phyloP scores from a whole-genome alignment of 1,140 invertebrate species.

The Drosophila lacteicornis region DNA sequence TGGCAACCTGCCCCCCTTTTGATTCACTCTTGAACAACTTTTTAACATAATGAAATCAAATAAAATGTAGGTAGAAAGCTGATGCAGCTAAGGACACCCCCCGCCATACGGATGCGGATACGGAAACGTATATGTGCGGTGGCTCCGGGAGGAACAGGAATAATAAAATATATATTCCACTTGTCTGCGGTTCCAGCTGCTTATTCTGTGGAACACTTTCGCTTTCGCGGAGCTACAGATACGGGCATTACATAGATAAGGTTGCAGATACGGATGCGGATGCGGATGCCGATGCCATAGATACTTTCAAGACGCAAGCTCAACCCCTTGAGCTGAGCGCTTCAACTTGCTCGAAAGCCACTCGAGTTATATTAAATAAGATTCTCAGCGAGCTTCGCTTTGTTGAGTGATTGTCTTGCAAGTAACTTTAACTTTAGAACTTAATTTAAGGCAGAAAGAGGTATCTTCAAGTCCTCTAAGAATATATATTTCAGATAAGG shows the following conservation, averaged over 20 bases:
- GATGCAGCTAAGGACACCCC: slow-evolving; percentile 51
- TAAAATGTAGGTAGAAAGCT: slow-evolving; percentile 79
- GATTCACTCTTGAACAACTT: slow-evolving; percentile 82
- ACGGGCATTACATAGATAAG: slow-evolving; percentile 6
- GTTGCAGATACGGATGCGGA: not conserved
- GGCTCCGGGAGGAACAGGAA: slow-evolving; percentile 7
- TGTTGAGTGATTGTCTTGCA: too few relatives aligned
- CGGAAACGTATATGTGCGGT: not conserved
- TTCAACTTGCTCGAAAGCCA: not conserved
- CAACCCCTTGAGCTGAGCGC: slow-evolving; percentile 5
- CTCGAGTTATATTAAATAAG: not conserved
- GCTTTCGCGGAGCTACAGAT: slow-evolving; percentile 32
- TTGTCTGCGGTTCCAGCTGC: slow-evolving; percentile 59
- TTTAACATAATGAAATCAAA: slow-evolving; percentile 84
- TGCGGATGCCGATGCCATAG: slow-evolving; percentile 1
- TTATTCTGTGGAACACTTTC: slow-evolving; percentile 66
- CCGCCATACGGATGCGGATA: not conserved
- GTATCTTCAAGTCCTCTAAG: too few relatives aligned
- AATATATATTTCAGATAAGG: too few relatives aligned
- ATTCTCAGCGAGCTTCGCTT: too few relatives aligned
- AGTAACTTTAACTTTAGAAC: too few relatives aligned
- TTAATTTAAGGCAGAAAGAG: too few relatives aligned
- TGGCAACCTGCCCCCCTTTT: not conserved
- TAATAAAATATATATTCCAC: slow-evolving; percentile 70
- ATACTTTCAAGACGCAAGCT: slow-evolving; percentile 5